Conservation (phyloP, 2,113 vertebrate species). For the Centropus bengalensis region DNA sequence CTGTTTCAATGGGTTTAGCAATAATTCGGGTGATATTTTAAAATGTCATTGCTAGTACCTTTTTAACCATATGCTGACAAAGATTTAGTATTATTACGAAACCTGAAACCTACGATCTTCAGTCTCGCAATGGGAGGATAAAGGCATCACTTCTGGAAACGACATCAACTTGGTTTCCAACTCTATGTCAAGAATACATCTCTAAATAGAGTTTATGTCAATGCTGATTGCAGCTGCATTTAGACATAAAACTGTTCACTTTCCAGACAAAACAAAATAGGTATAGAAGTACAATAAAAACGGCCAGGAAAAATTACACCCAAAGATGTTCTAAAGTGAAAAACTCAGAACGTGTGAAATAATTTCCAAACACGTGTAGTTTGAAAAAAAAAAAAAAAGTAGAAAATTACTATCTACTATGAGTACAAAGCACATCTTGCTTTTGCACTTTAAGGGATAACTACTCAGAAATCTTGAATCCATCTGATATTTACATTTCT, state of each 20-base stretch:
- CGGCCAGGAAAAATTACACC: constrained; percentile 16
- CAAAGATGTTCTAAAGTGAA: not conserved
- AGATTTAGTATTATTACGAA: not conserved
- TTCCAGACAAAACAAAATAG: constrained; percentile 18
- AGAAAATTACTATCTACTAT: not conserved
- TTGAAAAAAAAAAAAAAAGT: not conserved
- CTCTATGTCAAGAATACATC: not conserved
- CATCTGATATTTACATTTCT: not conserved
- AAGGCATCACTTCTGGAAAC: constrained; percentile 5
- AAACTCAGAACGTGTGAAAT: constrained; percentile 1
- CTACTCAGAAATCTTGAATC: not conserved
- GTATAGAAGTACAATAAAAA: constrained; percentile 18
- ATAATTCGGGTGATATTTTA: not conserved
- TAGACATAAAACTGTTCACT: not conserved
- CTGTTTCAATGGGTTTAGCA: not conserved
- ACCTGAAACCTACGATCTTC: not conserved
- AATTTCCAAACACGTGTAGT: not conserved
- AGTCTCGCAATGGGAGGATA: not conserved
- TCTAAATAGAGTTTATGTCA: not conserved
- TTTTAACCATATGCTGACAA: not conserved
- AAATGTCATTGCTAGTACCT: not conserved
- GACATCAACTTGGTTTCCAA: not conserved
- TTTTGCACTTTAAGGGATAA: not conserved
- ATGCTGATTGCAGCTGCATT: not conserved
- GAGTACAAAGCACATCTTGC: not conserved